phyloP scores from a whole-genome alignment of 1,140 invertebrate genomes.

The Hestina assimilis region DNA sequence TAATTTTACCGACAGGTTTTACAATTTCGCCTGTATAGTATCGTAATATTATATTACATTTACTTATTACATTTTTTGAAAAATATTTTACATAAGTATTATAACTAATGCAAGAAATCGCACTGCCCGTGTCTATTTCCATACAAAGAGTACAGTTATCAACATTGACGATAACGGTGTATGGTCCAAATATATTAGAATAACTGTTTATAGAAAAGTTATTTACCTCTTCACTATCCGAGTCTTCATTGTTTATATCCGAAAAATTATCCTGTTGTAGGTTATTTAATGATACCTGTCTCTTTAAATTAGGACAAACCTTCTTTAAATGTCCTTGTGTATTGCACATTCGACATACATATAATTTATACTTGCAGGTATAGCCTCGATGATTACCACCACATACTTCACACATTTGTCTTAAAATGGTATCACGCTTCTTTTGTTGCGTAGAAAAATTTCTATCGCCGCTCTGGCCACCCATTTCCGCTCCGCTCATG shows the following conservation, averaged over 20 bases:
- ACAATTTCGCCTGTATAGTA: constrained; percentile 36
- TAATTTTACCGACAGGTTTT: constrained; percentile 27
- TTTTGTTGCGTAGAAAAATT: too few relatives aligned
- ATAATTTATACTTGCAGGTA: constrained; percentile 1
- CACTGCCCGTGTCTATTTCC: constrained; percentile 38
- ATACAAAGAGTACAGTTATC: constrained; percentile 25
- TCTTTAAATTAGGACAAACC: constrained; percentile 3
- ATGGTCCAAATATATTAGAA: constrained; percentile 25
- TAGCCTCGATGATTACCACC: constrained; percentile 1
- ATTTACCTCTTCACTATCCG: constrained; percentile 14
- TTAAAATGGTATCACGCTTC: not conserved
- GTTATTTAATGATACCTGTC: not conserved
- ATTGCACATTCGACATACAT: constrained; percentile 6
- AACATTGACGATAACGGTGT: constrained; percentile 23
- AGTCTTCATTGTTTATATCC: not conserved
- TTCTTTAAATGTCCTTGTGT: constrained; percentile 15
- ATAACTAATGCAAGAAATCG: constrained; percentile 35
- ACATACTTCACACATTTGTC: constrained; percentile 18
- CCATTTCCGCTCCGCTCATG: too few relatives aligned
- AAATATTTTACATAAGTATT: constrained; percentile 23
- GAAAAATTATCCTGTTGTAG: not conserved
- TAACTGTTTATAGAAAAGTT: constrained; percentile 1
- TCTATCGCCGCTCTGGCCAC: not conserved
- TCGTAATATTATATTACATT: constrained; percentile 15
- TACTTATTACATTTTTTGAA: constrained; percentile 5